A percentile compares a stretch with the other conserved stretches of the same genome.
Conservation (phyloP, 2,113 vertebrate species). For the Aix galericulata region DNA sequence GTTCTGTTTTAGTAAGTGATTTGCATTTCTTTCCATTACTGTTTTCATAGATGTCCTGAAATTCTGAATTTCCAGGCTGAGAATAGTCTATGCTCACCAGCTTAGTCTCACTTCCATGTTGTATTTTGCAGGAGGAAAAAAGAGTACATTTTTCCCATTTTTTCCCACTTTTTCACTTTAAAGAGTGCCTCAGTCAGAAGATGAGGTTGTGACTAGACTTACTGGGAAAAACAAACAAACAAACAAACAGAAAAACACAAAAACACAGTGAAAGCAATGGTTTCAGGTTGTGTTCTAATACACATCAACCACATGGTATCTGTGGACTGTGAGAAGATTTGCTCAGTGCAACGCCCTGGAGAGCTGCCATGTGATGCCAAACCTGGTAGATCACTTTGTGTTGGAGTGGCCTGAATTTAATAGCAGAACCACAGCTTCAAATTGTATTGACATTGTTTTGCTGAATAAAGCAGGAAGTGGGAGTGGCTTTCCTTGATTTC, state of each 20-base stretch:
- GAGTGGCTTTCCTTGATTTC: neutral
- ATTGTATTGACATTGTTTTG: neutral
- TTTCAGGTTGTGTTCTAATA: neutral
- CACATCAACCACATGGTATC: neutral
- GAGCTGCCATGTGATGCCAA: neutral
- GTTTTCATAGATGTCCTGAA: neutral
- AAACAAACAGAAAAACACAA: neutral
- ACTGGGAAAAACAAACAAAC: neutral
- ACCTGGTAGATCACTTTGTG: constrained; percentile 29
- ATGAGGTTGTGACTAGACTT: constrained; percentile 11
- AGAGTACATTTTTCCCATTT: neutral
- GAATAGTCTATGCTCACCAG: neutral
- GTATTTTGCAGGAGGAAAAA: neutral
- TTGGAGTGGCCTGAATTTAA: neutral
- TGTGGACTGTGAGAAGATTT: neutral
- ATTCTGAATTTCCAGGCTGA: neutral
- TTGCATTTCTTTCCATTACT: neutral
- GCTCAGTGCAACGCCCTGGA: neutral
- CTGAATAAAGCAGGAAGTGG: neutral
- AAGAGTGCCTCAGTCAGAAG: neutral
- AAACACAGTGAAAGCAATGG: neutral
- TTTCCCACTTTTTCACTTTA: constrained; percentile 21
- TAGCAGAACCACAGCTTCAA: neutral
- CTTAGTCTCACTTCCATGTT: neutral
- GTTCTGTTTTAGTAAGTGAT: neutral